Conservation (phyloP, 1,140 invertebrate species). For the Zophobas morio region DNA sequence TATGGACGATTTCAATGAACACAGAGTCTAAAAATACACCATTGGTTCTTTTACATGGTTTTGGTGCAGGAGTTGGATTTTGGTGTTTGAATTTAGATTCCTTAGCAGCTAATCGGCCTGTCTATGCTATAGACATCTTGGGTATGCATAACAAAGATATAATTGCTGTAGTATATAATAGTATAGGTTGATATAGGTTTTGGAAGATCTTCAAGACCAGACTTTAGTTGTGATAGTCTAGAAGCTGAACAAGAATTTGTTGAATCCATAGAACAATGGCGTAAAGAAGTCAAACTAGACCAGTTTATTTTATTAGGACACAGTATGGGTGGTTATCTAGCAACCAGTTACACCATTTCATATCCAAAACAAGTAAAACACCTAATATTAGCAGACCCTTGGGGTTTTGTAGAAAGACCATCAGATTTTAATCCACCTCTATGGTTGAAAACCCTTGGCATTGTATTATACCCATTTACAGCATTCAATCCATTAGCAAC, state of each 20-base stretch:
- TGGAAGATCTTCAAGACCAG: conserved; percentile 91
- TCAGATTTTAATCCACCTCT: conserved; percentile 76
- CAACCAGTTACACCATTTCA: conserved; percentile 89
- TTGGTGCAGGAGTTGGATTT: conserved; percentile 92
- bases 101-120: conserved; percentile 82
- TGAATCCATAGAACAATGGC: conserved; percentile 95
- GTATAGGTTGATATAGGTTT: conserved; percentile 77
- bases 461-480: conserved; percentile 80
- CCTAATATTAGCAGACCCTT: conserved; percentile 95
- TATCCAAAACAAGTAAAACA: conserved; percentile 90
- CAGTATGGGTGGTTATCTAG: conserved; percentile 95
- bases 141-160: conserved; percentile 69
- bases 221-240: conserved; percentile 84
- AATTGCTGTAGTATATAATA: conserved; percentile 6
- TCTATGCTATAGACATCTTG: conserved; percentile 95
- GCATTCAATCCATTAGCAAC: conserved; percentile 94
- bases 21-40: conserved; percentile 81
- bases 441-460: conserved; percentile 75
- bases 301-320: conserved; percentile 95
- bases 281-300: conserved; percentile 88
- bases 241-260: conserved; percentile 92
- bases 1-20: conserved; percentile 91
- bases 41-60: conserved; percentile 92
- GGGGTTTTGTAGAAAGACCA: conserved; percentile 95
- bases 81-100: conserved; percentile 94